phyloP scores from a whole-genome alignment of 2,888 invertebrate species.

The Rhagophthalmus giganteus region DNA sequence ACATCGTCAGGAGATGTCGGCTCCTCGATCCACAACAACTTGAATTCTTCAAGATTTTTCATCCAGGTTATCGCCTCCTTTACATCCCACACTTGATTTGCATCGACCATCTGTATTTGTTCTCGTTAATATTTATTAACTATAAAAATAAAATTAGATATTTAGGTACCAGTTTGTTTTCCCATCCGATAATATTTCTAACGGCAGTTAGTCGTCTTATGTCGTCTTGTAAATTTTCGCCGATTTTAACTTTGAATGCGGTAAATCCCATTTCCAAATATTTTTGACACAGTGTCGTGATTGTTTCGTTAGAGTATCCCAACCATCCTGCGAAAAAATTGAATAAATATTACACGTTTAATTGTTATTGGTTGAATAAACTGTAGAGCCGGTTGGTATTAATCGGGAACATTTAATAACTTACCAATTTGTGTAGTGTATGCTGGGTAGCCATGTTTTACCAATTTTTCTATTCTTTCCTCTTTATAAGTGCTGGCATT shows the following conservation, averaged over 20 bases:
- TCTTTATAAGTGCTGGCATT: slow-evolving; percentile 62
- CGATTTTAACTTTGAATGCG: slow-evolving; percentile 91
- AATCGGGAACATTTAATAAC: too few relatives aligned
- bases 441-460: slow-evolving; percentile 76
- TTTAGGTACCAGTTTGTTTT: slow-evolving; percentile 68
- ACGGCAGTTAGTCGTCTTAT: slow-evolving; percentile 71
- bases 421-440: slow-evolving; percentile 84
- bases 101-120: slow-evolving; percentile 75
- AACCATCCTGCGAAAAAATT: slow-evolving; percentile 70
- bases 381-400: too few relatives aligned
- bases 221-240: slow-evolving; percentile 76
- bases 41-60: slow-evolving; percentile 71
- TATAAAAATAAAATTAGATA: not conserved
- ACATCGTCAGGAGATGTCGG: slow-evolving; percentile 92
- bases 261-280: slow-evolving; percentile 76
- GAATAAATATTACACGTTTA: slow-evolving; percentile 9
- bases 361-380: not conserved
- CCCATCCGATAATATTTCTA: slow-evolving; percentile 74
- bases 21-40: slow-evolving; percentile 88
- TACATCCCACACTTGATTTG: slow-evolving; percentile 89
- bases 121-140: not conserved
- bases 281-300: slow-evolving; percentile 69
- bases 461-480: slow-evolving; percentile 65
- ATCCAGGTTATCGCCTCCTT: slow-evolving; percentile 85
- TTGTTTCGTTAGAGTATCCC: slow-evolving; percentile 79